A percentile compares a stretch with the other conserved stretches of the same genome.
phyloP scores from a whole-genome alignment of 2,797 vertebrate species.

The Melanotaenia boesemani region DNA sequence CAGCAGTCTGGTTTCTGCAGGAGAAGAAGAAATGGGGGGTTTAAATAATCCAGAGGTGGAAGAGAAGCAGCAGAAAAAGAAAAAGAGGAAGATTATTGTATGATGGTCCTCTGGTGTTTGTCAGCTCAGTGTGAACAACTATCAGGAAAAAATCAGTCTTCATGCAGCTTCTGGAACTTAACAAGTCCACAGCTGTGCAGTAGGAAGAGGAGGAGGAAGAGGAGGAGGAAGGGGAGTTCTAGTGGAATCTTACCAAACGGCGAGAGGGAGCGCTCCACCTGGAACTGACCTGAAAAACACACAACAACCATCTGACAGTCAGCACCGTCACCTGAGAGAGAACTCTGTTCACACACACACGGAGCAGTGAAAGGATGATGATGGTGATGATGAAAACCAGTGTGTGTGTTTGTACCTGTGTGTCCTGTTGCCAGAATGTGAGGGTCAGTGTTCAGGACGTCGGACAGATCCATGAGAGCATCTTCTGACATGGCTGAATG shows the following conservation, averaged over 20 bases:
- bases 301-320: conserved; percentile 19
- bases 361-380: background rate
- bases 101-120: no score
- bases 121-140: no score
- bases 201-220: conserved; percentile 11
- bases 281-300: conserved; percentile 94
- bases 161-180: no score
- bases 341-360: background rate
- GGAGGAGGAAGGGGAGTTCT: background rate
- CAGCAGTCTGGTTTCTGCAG: conserved; percentile 7
- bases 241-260: conserved; percentile 91
- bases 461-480: conserved; percentile 90
- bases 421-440: conserved; percentile 94
- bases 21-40: conserved; percentile 4
- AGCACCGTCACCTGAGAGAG: background rate
- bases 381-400: background rate
- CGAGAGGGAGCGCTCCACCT: conserved; percentile 92
- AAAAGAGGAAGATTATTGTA: background rate
- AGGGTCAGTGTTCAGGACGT: conserved; percentile 93
- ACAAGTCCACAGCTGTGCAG: conserved; percentile 10
- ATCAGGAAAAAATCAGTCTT: no score
- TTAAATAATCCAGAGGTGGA: background rate
- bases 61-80: background rate
- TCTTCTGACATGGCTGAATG: conserved; percentile 88
- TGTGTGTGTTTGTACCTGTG: conserved; percentile 80